Base-by-base conservation (phyloP, 2,113 vertebrate species). In the Mionectes macconnelli region DNA sequence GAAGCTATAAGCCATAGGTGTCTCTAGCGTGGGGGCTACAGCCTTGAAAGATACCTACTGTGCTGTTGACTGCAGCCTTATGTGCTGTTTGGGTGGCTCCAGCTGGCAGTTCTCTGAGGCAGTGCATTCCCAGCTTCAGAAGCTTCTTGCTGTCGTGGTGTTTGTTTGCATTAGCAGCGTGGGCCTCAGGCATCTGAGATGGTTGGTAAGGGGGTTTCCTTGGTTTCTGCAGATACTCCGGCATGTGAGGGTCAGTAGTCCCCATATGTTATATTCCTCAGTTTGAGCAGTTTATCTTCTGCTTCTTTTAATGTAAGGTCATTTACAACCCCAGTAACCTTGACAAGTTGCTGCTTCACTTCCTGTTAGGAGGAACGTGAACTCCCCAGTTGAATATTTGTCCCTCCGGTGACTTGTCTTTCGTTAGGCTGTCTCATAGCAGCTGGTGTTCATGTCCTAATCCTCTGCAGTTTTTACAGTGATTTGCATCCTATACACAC, bases 381-480 rank as follows among this genome's bases (percentile, higher is more conserved):
- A 62, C 81, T 91, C 81, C 69, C 28, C 69, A 45, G 24, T 3
- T 79, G 66, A 87, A 5, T 90, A 62, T 82, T 89, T 85, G 84
- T 90, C 50, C 59, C 82, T 78, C 56, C 42, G 10, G 31, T 89
- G 88, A 79, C 64, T 94, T 96, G 76, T 47, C 52, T 69, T 89
- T 82, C 8, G 4, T 57, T 62, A 73, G 89, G 52, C 75, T 84
- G 62, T 91, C 72, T 94, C 84, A 37, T 12, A 82, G 87, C 91
- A 96, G 95, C 93, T 97, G 91, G 37, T 82, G 64, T 68, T 92
- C 86, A 47, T 96, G 23, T 87, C 84, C 78, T 90, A 16, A 63
- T 78, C 56, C 91, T 92, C 89, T 90, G 88, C 66, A 80, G 92
- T 92, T 96, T 96, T 94, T 89, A 42, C 86, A 93, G 92, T 42